These are phyloP conservation scores for Procambarus clarkii DNA, from an alignment of 1,140 invertebrate genomes.

Conservation along the genomic window DNA sequence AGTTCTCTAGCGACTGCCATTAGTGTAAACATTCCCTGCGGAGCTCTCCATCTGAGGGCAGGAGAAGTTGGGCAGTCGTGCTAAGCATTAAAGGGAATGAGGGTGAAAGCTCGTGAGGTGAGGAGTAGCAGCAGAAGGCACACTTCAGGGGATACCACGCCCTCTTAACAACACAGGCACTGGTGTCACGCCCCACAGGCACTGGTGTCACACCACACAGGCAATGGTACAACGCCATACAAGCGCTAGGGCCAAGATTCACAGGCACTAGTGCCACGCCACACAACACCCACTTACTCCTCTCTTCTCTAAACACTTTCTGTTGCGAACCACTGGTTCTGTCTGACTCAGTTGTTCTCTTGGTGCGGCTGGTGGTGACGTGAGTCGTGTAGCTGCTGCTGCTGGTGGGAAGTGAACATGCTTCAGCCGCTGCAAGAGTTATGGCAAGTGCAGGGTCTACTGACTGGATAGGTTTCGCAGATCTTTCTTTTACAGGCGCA, in stretches of 20 bases:
- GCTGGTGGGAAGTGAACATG: background rate
- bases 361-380: background rate
- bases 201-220: too few relatives aligned
- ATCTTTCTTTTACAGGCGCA: background rate
- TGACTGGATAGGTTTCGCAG: background rate
- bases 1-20: background rate
- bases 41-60: background rate
- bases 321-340: background rate
- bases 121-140: background rate
- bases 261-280: constrained; percentile 33
- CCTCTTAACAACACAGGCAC: too few relatives aligned
- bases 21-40: background rate
- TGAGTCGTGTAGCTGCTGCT: background rate
- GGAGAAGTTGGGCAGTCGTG: background rate
- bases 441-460: constrained; percentile 18
- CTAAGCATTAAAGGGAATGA: background rate
- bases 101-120: background rate
- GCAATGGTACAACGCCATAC: too few relatives aligned
- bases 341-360: constrained; percentile 10
- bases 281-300: constrained; percentile 65
- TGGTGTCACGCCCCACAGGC: too few relatives aligned
- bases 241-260: background rate
- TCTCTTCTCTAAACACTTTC: constrained; percentile 6
- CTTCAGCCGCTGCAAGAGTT: constrained; percentile 22
- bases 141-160: background rate